Evolutionary conservation across 1,140 invertebrate species (phyloP).

Genomic region (Platyscapa corneri): DNA sequence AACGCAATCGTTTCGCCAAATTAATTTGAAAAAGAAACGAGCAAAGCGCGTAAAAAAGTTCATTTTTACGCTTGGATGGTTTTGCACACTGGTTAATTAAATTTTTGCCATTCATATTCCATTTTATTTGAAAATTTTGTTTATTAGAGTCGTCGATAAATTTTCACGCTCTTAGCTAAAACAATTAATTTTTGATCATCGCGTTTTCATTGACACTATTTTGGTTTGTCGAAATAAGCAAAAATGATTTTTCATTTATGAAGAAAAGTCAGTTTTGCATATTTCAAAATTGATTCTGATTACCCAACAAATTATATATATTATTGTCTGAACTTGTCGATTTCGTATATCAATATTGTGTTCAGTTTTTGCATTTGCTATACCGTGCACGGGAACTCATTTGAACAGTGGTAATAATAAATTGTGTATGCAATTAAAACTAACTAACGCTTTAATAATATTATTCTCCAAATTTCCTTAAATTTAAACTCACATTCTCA

Average conservation of each 20-base stretch:
- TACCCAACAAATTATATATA: not conserved
- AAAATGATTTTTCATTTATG: not conserved
- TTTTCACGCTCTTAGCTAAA: not conserved
- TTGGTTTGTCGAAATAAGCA: not conserved
- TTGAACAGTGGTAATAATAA: not conserved
- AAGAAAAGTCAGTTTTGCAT: not conserved
- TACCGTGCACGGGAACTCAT: constrained; percentile 19
- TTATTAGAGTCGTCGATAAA: not conserved
- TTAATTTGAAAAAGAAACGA: not conserved
- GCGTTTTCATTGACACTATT: not conserved
- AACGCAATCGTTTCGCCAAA: not conserved
- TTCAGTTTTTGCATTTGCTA: constrained; percentile 1
- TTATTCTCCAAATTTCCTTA: not conserved
- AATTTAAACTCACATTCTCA: not conserved
- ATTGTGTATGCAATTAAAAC: not conserved
- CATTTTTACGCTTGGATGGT: not conserved
- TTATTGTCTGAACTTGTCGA: constrained; percentile 38
- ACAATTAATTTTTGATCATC: not conserved
- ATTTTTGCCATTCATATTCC: not conserved
- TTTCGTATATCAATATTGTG: not conserved
- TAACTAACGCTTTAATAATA: constrained; percentile 7
- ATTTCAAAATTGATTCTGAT: not conserved
- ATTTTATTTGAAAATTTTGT: not conserved
- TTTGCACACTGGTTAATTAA: not conserved
- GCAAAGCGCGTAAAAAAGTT: not conserved